Conservation (phyloP, 2,113 vertebrate species). For the Typhlomys cinereus region DNA sequence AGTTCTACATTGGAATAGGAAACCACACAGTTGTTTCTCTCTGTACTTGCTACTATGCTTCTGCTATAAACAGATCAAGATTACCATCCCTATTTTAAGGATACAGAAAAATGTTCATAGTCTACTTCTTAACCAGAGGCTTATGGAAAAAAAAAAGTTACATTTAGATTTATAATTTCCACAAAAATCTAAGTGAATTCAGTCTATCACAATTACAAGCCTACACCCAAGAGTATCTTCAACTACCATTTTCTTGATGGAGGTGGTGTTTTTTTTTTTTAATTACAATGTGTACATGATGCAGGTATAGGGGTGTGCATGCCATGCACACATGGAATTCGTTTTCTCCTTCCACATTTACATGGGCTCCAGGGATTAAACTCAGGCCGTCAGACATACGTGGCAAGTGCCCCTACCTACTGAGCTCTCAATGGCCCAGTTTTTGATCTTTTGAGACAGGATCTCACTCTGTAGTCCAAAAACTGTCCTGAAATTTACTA, state of each 20-base stretch:
- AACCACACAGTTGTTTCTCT: constrained; percentile 4
- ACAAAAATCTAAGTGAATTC: not conserved
- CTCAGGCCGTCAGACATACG: not conserved
- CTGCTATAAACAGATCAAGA: constrained; percentile 25
- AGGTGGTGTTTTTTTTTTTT: not conserved
- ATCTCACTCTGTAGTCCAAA: not conserved
- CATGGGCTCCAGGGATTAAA: not conserved
- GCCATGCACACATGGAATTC: no score
- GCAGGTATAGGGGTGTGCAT: no score
- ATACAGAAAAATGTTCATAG: not conserved
- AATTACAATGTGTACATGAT: not conserved
- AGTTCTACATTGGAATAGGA: not conserved
- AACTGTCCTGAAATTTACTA: not conserved
- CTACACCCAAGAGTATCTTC: not conserved
- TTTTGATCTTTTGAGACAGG: not conserved
- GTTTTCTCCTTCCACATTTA: no score
- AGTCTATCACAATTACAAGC: constrained; percentile 3
- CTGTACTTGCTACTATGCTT: not conserved
- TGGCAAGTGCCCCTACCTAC: not conserved
- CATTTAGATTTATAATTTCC: constrained; percentile 13
- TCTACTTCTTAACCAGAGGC: not conserved
- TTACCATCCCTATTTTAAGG: constrained; percentile 39
- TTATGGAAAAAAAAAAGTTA: not conserved
- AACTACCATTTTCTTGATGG: not conserved
- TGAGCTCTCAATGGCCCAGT: not conserved